phyloP scores from a whole-genome alignment of 1,140 invertebrate genomes.

The Lepidurus apus region DNA sequence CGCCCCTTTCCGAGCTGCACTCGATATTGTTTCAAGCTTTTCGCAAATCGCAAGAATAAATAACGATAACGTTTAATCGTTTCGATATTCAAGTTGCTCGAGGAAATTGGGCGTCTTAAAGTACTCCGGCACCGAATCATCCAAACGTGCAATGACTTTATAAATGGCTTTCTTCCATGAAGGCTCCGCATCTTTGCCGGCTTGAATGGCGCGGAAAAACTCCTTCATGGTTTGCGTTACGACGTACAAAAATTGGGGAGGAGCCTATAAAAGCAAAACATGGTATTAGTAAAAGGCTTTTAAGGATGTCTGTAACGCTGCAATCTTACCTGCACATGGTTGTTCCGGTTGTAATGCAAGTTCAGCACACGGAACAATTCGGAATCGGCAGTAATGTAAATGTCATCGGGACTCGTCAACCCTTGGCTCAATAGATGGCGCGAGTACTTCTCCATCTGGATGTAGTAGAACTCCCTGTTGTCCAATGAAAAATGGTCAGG shows the following conservation, averaged over 20 bases:
- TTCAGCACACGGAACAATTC: conserved; percentile 97
- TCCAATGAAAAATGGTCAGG: conserved; percentile 36
- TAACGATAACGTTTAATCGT: conserved; percentile 40
- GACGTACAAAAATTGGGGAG: conserved; percentile 90
- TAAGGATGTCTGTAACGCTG: neutral
- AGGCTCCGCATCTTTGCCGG: conserved; percentile 92
- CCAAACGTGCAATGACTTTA: conserved; percentile 97
- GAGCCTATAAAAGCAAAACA: conserved; percentile 66
- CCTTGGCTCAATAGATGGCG: conserved; percentile 95
- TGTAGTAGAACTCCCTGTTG: conserved; percentile 99
- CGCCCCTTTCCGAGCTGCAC: neutral
- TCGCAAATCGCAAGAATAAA: neutral
- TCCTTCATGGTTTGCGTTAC: conserved; percentile 95
- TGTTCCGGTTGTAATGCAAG: conserved; percentile 99
- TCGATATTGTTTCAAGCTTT: neutral
- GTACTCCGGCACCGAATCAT: conserved; percentile 97
- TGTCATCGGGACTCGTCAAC: conserved; percentile 83
- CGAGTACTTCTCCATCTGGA: conserved; percentile 99
- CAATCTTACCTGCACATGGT: conserved; percentile 94
- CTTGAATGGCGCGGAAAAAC: conserved; percentile 96
- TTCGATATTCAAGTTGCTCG: conserved; percentile 83
- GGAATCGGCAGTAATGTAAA: conserved; percentile 87
- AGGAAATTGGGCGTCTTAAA: conserved; percentile 99
- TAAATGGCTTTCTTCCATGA: conserved; percentile 99
- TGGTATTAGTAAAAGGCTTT: neutral